These are phyloP conservation scores for Trachelus stipa DNA, from an alignment of 2,888 invertebrate genomes.

Conservation along the genomic window DNA sequence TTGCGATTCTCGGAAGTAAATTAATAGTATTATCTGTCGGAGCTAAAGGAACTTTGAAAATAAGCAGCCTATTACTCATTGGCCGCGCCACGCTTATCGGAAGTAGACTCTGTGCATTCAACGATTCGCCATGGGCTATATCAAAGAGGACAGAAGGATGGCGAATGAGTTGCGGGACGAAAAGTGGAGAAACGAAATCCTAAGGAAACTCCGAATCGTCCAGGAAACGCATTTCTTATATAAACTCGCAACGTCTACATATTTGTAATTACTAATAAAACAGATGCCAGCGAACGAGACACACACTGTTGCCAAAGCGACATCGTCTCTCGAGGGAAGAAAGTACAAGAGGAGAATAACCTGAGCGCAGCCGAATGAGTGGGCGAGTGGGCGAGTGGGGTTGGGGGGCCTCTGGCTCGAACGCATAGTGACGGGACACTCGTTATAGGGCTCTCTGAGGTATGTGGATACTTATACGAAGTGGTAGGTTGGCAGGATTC, in stretches of 20 bases:
- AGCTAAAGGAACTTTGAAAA: conserved; percentile 51
- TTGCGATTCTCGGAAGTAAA: conserved; percentile 63
- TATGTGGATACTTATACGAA: conserved; percentile 38
- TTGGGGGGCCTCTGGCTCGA: neutral
- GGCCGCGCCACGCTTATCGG: conserved; percentile 43
- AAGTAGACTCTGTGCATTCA: conserved; percentile 11
- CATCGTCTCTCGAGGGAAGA: too few species aligned
- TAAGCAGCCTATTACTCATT: conserved; percentile 61
- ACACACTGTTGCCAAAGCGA: too few species aligned
- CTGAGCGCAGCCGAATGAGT: too few species aligned
- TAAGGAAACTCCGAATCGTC: too few species aligned
- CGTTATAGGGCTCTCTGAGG: conserved; percentile 21
- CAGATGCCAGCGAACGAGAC: too few species aligned
- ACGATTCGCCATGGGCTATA: conserved; percentile 19
- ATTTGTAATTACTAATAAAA: too few species aligned
- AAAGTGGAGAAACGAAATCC: too few species aligned
- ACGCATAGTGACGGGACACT: neutral
- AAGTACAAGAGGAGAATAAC: too few species aligned
- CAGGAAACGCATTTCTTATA: too few species aligned
- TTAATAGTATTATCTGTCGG: conserved; percentile 61
- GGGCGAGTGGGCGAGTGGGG: neutral
- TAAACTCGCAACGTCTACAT: too few species aligned
- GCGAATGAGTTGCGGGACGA: conserved; percentile 6
- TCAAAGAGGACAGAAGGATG: conserved; percentile 22
- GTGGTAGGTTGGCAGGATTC: conserved; percentile 34